Conservation (phyloP, 2,888 invertebrate genomes). For the Zootermopsis nevadensis region DNA sequence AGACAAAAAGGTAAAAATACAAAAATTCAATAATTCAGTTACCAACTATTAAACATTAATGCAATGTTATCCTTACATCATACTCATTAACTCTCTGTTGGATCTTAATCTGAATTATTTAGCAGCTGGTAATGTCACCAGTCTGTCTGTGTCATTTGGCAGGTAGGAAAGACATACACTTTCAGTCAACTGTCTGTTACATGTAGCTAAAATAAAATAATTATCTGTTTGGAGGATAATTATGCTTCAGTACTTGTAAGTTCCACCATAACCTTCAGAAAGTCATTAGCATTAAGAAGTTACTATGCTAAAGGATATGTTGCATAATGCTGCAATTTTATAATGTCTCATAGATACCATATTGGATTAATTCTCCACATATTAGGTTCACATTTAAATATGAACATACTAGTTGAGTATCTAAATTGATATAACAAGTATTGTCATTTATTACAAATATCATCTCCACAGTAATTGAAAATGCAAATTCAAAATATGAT, state of each 20-base stretch:
- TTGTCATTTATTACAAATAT: slow-evolving; percentile 11
- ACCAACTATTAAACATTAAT: not conserved
- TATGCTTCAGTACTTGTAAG: not conserved
- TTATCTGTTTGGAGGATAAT: slow-evolving; percentile 12
- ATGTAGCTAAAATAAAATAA: slow-evolving; percentile 26
- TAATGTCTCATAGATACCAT: slow-evolving; percentile 17
- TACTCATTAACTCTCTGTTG: not conserved
- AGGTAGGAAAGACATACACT: slow-evolving; percentile 13
- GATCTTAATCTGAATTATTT: slow-evolving; percentile 9
- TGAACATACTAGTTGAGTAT: not conserved
- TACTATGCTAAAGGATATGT: slow-evolving; percentile 16
- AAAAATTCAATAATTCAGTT: slow-evolving; percentile 1
- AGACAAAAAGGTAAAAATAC: slow-evolving; percentile 4
- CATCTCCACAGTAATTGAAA: not conserved
- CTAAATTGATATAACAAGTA: not conserved
- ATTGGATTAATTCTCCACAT: slow-evolving; percentile 14
- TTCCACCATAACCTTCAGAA: not conserved
- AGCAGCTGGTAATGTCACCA: slow-evolving; percentile 5
- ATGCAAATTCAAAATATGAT: slow-evolving; percentile 11
- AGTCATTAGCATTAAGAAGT: not conserved
- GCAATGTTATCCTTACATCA: not conserved
- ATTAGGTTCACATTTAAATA: not conserved
- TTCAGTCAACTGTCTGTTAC: not conserved
- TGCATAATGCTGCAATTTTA: not conserved
- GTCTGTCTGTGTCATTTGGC: slow-evolving; percentile 23